phyloP scores from a whole-genome alignment of 2,797 vertebrate species.

The Hirundo rustica region DNA sequence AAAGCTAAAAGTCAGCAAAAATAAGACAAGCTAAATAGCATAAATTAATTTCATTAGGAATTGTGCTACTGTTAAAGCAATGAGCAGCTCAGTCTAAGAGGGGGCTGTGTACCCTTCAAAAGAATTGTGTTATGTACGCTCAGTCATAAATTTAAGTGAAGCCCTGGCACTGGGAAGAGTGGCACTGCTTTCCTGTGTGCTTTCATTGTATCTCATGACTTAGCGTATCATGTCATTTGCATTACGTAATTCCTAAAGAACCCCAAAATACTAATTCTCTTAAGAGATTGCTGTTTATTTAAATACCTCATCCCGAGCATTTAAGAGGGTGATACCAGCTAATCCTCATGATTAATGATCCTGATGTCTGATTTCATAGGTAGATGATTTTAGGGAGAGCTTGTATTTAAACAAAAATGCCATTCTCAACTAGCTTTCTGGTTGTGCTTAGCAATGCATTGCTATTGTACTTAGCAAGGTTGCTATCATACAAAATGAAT shows the following conservation, averaged over 20 bases:
- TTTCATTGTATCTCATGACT: neutral
- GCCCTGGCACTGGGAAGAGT: neutral
- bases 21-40: neutral
- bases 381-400: neutral
- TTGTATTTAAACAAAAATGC: neutral
- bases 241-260: slow-evolving; percentile 37
- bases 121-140: fast-evolving
- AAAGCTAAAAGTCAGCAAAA: neutral
- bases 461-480: neutral
- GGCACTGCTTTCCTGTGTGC: neutral
- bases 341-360: neutral
- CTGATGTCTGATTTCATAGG: neutral
- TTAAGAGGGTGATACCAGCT: neutral
- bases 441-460: neutral
- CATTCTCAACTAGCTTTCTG: neutral
- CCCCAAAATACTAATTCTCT: slow-evolving; percentile 45
- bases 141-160: neutral
- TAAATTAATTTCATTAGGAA: slow-evolving; percentile 10
- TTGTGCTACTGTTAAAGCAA: neutral
- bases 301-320: neutral
- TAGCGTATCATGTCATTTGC: neutral
- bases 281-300: slow-evolving; percentile 32
- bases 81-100: neutral
- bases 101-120: neutral
- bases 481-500: neutral